Conservation (phyloP, 2,797 vertebrate genomes). For the Trematomus bernacchii region DNA sequence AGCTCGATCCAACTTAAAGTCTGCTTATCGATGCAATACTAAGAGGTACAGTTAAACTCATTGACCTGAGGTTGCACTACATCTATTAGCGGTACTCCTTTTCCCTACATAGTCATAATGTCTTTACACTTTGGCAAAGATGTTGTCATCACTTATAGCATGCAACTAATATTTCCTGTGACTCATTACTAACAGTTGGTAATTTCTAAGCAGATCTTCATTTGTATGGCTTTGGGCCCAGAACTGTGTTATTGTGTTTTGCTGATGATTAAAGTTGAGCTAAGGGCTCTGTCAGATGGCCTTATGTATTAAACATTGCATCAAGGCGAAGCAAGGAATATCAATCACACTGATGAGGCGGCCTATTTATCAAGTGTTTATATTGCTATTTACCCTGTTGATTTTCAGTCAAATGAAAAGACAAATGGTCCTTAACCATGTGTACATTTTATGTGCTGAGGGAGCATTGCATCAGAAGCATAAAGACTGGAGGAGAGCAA, state of each 20-base stretch:
- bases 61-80: constrained; percentile 59
- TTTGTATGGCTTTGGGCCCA: constrained; percentile 49
- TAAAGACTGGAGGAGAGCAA: constrained; percentile 19
- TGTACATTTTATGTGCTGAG: constrained; percentile 28
- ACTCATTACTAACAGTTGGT: constrained; percentile 50
- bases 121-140: constrained; percentile 42
- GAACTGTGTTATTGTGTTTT: constrained; percentile 49
- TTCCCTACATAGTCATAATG: constrained; percentile 30
- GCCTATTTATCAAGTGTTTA: constrained; percentile 67
- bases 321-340: constrained; percentile 46
- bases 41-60: constrained; percentile 63
- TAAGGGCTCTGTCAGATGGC: constrained; percentile 57
- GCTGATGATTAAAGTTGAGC: constrained; percentile 65
- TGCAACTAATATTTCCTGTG: constrained; percentile 19
- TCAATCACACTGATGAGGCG: constrained; percentile 62
- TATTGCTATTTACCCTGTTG: constrained; percentile 63
- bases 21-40: constrained; percentile 65
- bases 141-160: constrained; percentile 37
- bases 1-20: constrained; percentile 48
- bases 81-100: constrained; percentile 38
- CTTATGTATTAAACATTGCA: constrained; percentile 65
- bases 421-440: constrained; percentile 42
- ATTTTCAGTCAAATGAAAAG: constrained; percentile 64
- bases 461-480: constrained; percentile 26
- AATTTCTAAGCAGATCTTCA: constrained; percentile 30